phyloP scores from a whole-genome alignment of 2,797 vertebrate genomes.

The Coregonus suidteri region DNA sequence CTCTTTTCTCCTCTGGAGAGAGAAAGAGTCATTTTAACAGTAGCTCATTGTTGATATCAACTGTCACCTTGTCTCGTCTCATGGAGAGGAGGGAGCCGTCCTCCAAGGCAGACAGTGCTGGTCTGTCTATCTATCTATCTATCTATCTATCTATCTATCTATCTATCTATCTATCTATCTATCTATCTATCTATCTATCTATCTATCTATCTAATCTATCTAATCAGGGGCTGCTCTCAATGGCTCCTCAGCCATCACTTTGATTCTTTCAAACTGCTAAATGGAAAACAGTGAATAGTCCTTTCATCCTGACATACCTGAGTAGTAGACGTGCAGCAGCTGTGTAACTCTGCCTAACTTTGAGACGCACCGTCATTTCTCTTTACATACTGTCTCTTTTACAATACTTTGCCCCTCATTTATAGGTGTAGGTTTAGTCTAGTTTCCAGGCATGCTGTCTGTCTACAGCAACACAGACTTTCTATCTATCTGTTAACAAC shows the following conservation, averaged over 20 bases:
- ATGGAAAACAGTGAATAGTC: background rate
- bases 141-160: too few relatives aligned
- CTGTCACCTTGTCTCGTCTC: conserved; percentile 61
- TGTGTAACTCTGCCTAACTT: background rate
- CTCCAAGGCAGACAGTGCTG: conserved; percentile 40
- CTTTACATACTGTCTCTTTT: background rate
- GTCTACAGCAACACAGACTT: background rate
- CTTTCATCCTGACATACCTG: background rate
- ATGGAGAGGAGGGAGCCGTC: conserved; percentile 50
- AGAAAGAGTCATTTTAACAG: background rate
- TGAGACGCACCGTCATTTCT: background rate
- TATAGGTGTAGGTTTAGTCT: background rate
- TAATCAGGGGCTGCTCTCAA: background rate
- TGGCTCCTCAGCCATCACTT: background rate
- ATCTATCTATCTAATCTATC: background rate
- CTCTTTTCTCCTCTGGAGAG: background rate
- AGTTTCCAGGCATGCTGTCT: background rate
- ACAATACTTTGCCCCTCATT: background rate
- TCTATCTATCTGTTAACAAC: background rate
- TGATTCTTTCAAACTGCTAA: background rate
- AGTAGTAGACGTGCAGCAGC: background rate
- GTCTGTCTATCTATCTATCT: conserved; percentile 14
- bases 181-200: conserved; percentile 14
- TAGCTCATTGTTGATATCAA: conserved; percentile 46
- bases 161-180: too few relatives aligned